These are phyloP conservation scores for Aythya fuligula DNA, from an alignment of 2,797 vertebrate genomes.

Conservation along the genomic window DNA sequence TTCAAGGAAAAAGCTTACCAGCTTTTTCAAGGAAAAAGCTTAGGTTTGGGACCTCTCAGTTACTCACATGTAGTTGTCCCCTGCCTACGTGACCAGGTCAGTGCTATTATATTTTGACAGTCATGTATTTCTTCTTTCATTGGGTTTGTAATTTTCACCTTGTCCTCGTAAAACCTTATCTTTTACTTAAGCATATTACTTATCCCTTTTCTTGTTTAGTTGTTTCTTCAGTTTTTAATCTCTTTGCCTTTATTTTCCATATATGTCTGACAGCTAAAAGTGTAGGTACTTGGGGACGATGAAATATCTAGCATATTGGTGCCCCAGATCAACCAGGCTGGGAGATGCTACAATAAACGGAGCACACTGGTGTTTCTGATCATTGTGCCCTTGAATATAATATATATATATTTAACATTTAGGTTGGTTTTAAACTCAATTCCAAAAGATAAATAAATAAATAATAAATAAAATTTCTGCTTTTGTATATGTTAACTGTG, in stretches of 20 bases:
- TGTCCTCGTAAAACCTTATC: conserved; percentile 37
- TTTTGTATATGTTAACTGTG: neutral
- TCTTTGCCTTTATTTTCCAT: conserved; percentile 19
- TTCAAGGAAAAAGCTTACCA: conserved; percentile 80
- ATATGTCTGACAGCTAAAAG: neutral
- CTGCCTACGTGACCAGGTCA: conserved; percentile 38
- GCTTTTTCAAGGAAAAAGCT: conserved; percentile 79
- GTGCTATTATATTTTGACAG: conserved; percentile 43
- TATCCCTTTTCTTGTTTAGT: neutral
- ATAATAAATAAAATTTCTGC: neutral
- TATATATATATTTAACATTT: conserved; percentile 16
- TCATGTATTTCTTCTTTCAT: conserved; percentile 35
- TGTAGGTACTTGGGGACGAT: neutral
- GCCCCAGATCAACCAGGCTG: neutral
- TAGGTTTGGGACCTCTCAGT: conserved; percentile 69
- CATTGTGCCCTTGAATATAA: neutral
- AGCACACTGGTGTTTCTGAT: neutral
- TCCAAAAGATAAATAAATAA: neutral
- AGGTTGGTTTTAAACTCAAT: conserved; percentile 31
- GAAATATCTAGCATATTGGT: neutral
- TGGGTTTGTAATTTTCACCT: conserved; percentile 59
- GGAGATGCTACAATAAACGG: neutral
- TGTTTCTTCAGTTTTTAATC: neutral
- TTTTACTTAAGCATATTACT: conserved; percentile 15
- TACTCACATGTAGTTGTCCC: conserved; percentile 13